phyloP scores from a whole-genome alignment of 1,140 invertebrate genomes.

The Lepidurus packardi region DNA sequence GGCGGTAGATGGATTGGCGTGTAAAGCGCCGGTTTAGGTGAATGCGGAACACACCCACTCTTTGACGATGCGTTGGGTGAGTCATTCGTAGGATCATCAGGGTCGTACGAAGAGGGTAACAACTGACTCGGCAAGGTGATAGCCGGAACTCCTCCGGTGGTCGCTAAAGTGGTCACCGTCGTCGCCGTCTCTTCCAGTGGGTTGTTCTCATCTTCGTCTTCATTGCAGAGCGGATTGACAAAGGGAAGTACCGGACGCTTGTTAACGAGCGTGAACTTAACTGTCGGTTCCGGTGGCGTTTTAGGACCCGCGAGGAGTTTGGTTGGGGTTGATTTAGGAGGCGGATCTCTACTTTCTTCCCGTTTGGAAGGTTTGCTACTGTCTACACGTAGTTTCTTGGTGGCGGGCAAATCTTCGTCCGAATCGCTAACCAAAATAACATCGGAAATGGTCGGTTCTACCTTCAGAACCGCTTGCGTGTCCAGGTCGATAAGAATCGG shows the following conservation, averaged over 20 bases:
- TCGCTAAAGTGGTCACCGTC: background rate
- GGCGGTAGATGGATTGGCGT: background rate
- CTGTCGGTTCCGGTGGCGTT: slow-evolving; percentile 62
- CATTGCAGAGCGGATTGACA: slow-evolving; percentile 52
- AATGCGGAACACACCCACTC: background rate
- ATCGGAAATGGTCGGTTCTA: slow-evolving; percentile 65
- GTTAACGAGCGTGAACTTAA: slow-evolving; percentile 59
- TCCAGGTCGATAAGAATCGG: slow-evolving; percentile 79
- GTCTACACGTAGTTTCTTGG: background rate
- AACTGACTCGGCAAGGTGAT: background rate
- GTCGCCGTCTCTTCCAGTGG: slow-evolving; percentile 22
- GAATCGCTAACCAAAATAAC: slow-evolving; percentile 75
- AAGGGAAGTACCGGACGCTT: slow-evolving; percentile 54
- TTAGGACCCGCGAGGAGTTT: slow-evolving; percentile 53
- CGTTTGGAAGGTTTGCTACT: slow-evolving; percentile 14
- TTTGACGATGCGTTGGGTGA: background rate
- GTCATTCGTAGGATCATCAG: slow-evolving; percentile 25
- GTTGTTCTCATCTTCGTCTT: slow-evolving; percentile 42
- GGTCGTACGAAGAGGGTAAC: slow-evolving; percentile 27
- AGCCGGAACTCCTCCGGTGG: background rate
- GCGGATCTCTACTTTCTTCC: slow-evolving; percentile 8
- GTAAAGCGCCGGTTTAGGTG: background rate
- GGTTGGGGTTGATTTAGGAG: background rate
- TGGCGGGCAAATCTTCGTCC: slow-evolving; percentile 51
- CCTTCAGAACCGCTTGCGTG: slow-evolving; percentile 42